Evolutionary conservation across 2,113 vertebrate genomes (phyloP).

Genomic region (Narcine bancroftii): DNA sequence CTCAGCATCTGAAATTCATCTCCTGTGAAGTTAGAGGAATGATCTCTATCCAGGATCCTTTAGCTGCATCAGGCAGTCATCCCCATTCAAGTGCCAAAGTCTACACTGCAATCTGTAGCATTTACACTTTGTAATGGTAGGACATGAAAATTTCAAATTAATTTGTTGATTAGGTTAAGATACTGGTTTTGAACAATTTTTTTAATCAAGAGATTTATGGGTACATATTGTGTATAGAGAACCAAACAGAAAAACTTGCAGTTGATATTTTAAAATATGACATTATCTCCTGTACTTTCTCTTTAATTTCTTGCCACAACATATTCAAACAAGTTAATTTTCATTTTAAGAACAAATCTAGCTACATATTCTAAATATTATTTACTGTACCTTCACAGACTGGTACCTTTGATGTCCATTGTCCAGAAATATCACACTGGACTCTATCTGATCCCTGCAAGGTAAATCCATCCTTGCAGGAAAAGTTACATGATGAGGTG

Average conservation of each 20-base stretch:
- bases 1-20: no score
- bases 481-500: conserved; percentile 58
- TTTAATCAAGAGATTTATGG: not conserved
- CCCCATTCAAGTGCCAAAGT: not conserved
- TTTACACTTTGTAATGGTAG: not conserved
- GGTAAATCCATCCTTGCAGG: conserved; percentile 55
- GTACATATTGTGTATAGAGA: not conserved
- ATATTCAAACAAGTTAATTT: not conserved
- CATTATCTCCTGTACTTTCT: not conserved
- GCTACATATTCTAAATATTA: not conserved
- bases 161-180: not conserved
- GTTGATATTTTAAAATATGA: not conserved
- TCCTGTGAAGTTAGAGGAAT: no score
- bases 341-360: not conserved
- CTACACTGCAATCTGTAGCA: not conserved
- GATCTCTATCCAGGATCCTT: no score
- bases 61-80: not conserved
- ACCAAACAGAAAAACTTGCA: not conserved
- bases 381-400: conserved; percentile 57
- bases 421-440: conserved; percentile 48
- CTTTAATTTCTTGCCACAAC: not conserved
- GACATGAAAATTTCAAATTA: not conserved
- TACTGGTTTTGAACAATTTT: not conserved
- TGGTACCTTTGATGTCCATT: conserved; percentile 52
- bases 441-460: conserved; percentile 44